Evolutionary conservation across 2,113 vertebrate genomes (phyloP), one percentile per base, ranked within the genome.

Genomic region (Oxyura jamaicensis): DNA sequence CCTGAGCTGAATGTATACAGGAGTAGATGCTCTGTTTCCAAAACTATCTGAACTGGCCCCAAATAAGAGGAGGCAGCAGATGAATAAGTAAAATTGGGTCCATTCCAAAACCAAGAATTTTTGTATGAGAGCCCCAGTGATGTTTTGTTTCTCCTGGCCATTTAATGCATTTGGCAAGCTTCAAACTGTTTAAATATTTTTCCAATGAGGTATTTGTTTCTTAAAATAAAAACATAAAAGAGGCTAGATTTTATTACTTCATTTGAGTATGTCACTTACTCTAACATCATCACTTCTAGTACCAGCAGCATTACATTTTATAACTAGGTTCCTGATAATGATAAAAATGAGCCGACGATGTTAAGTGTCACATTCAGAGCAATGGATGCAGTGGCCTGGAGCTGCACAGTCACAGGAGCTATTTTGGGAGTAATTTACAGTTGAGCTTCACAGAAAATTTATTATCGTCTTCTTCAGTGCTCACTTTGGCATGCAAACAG

Each of bases 111-210:
- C 29, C 84, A 76, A 85, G 58, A 21, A n/a, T 76, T 97, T 92
- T 85, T 77, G 10, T 88, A 14, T 36, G 48, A 91, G 68, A 52
- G 68, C 60, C 59, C 35, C 52, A 53, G 75, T 75, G 87, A 93
- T 68, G 84, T 60, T 93, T 88, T 92, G 71, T 78, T 96, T 91
- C 95, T 90, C 75, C 90, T 93, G 78, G 86, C 50, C 84, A 89
- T 69, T 87, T 92, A 73, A 91, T 88, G 87, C 91, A 90, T 41
- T 95, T 95, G 95, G 96, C 91, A 97, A 95, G 91, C 87, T 81
- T 66, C 28, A 88, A 66, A 81, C 59, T 56, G 50, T 63, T 96
- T 25, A 92, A 93, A 96, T 96, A 72, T 23, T 94, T 96, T 94
- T 96, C 88, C 96, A 85, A 13, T 97, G 91, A 97, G 69, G 71